Conservation (phyloP, 2,888 invertebrate genomes). For the Calliphora vomitoria region DNA sequence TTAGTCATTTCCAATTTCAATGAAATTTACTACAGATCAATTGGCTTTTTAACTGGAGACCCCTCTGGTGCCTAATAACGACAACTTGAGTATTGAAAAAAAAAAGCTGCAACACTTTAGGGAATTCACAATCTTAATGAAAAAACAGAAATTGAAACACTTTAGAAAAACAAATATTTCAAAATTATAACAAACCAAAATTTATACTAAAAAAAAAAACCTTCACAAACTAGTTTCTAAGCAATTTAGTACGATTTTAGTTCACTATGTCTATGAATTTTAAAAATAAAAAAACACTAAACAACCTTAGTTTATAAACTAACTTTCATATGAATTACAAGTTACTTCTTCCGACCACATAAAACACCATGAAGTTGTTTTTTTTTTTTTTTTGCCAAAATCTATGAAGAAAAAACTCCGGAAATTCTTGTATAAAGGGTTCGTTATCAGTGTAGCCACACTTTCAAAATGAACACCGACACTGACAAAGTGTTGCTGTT, state of each 20-base stretch:
- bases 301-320: slow-evolving; percentile 46
- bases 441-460: slow-evolving; percentile 73
- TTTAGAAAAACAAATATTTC: no score
- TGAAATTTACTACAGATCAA: no score
- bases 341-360: slow-evolving; percentile 10
- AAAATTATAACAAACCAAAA: no score
- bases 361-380: slow-evolving; percentile 11
- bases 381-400: slow-evolving; percentile 2
- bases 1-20: no score
- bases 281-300: background rate
- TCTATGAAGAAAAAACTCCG: slow-evolving; percentile 42
- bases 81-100: no score
- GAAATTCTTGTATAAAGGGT: slow-evolving; percentile 58
- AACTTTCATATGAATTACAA: slow-evolving; percentile 22
- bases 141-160: no score
- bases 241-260: background rate
- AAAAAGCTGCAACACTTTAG: no score
- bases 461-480: slow-evolving; percentile 66
- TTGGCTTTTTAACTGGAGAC: no score
- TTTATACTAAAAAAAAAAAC: no score
- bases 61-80: no score
- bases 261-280: background rate
- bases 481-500: slow-evolving; percentile 54
- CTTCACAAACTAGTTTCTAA: no score
- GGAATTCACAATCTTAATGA: no score